These are phyloP conservation scores for Sciurus vulgaris DNA, from an alignment of 2,797 vertebrate genomes.

Conservation along the genomic window DNA sequence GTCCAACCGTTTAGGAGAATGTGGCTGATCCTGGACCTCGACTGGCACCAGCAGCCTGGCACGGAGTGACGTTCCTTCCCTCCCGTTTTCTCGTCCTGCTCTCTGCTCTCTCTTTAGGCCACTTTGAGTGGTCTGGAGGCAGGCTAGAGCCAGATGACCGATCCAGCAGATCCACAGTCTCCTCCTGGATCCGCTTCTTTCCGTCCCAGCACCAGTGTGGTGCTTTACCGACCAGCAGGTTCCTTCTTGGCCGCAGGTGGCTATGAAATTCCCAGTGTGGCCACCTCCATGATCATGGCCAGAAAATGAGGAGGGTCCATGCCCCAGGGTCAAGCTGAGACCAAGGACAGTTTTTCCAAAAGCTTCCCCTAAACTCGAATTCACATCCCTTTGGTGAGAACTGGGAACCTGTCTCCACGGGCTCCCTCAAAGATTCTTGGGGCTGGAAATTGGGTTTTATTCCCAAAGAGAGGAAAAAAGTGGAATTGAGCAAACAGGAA, in stretches of 20 bases:
- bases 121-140: background rate
- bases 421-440: no score
- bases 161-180: background rate
- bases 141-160: no score
- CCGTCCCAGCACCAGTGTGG: background rate
- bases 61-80: background rate
- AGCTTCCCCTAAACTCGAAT: no score
- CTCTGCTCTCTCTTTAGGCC: background rate
- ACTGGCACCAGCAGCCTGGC: background rate
- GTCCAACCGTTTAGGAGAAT: background rate
- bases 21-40: background rate
- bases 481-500: no score
- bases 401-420: no score
- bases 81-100: background rate
- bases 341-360: no score
- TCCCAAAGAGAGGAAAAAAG: no score
- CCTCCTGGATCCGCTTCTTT: background rate
- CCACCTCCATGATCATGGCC: background rate
- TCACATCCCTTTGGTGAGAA: no score
- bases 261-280: background rate
- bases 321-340: no score
- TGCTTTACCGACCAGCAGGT: no score
- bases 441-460: no score
- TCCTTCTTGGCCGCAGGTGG: background rate
- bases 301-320: background rate